Evolutionary conservation across 2,113 vertebrate genomes (phyloP).

Genomic region (Dipodomys stephensi): DNA sequence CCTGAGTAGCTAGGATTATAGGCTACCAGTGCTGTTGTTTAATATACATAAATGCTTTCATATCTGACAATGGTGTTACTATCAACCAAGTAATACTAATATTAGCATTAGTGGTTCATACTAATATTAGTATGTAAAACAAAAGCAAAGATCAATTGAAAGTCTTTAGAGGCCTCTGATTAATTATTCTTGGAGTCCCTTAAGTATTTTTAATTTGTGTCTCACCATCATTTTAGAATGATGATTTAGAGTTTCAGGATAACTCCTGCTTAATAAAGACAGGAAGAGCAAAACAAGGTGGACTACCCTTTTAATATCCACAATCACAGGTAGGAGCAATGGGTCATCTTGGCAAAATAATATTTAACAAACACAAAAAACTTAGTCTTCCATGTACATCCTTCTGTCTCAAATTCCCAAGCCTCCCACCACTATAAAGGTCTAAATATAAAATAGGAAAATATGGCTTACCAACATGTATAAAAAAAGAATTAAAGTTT

Average conservation of each 20-base stretch:
- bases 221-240: not conserved
- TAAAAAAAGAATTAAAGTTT: constrained; percentile 8
- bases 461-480: not conserved
- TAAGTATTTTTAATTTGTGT: not conserved
- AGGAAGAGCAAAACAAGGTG: not conserved
- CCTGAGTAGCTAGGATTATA: no score
- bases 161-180: not conserved
- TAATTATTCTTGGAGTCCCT: not conserved
- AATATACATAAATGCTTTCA: no score
- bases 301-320: not conserved
- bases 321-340: not conserved
- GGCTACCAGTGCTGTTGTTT: no score
- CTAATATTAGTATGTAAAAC: no score
- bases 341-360: not conserved
- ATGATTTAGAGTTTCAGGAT: not conserved
- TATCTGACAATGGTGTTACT: no score
- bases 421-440: not conserved
- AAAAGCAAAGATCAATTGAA: not conserved
- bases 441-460: not conserved
- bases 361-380: constrained; percentile 10
- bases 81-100: no score
- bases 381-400: not conserved
- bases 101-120: no score
- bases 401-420: not conserved
- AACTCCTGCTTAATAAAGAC: not conserved